Base-by-base conservation (phyloP, 2,888 invertebrate genomes). In the Ennomos fuscantarius region DNA sequence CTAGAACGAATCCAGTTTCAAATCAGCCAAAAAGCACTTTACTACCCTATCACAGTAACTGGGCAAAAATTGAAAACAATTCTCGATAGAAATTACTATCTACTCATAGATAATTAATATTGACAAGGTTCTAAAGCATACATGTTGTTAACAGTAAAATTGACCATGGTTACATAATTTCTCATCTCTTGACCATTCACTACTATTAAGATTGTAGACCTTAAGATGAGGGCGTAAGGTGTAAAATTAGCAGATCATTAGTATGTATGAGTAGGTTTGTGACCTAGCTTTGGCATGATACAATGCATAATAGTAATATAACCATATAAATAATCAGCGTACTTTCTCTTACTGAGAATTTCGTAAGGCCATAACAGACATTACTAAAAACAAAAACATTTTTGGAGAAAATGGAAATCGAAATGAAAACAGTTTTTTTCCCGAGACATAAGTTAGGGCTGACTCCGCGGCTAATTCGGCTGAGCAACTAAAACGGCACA, bases 131-230 rank as follows among this genome's bases (percentile, higher is more conserved):
- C 24, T 40, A 40, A 13, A 9, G n/a, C 10, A 9, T 39, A 35
- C 44, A 13, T 13, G 33, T 15, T 42, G 10, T 11, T 10, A 35
- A 32, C 10, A 11, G 12, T 24, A 41, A n/a, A 41, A 47, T 42
- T 57, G 56, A 51, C 56, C 51, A 51, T 57, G 46, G 47, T 57
- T 57, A 57, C 42, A 39, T 51, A 51, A 57, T 32, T 11, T 46
- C 34, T 47, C 51, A 57, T 51, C 56, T 46, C 32, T 42, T 42
- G 46, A 44, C 37, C 47, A 13, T 33, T 56, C 46, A 51, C 56
- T 31, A 34, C 33, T 34, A 9, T 45, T 24, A 13, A 12, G 6
- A 50, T 8, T 44, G 35, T 39, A 44, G 35, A 56, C 50, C 41
- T 51, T 56, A 56, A 33, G 5, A 11, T 36, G 3, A 42, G 13